Evolutionary conservation across 2,113 vertebrate genomes (phyloP), one percentile per base, ranked within the genome.

Genomic region (Brachionichthys hirsutus): DNA sequence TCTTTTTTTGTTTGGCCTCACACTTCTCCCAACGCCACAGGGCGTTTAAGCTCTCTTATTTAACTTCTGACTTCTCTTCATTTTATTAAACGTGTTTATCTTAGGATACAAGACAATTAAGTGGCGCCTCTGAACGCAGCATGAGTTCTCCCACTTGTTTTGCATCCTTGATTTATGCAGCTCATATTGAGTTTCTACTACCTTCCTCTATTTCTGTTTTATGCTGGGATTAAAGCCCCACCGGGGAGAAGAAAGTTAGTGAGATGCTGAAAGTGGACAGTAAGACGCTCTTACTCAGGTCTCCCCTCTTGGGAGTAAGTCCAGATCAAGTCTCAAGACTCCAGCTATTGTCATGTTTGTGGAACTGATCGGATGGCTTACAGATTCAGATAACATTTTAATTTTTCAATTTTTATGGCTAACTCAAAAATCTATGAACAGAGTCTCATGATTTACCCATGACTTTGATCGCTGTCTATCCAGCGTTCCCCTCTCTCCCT

Each of bases 41-140:
- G 51, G 16, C 10, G 45, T 70, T 55, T 24, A 18, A 56, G 13
- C 13, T 7, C 13, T 24, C 19, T 20, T 5, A 22, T 24, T 24
- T 24, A 22, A 22, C 13, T 19, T 24, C 15, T 49, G 19, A 38
- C 62, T 48, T 5, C 22, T 52, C 54, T 58, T n/a, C 43, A 46
- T 59, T 24, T 76, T 56, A 72, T 75, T 71, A 78, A 75, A 61
- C 34, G 6, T 46, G 51, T 78, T 67, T 48, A 78, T 82, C 71
- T 80, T 19, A 64, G 75, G 73, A 75, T 52, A 73, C 75, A 67
- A 68, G 56, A 48, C 74, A 61, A 78, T 73, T 69, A 69, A 79
- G 22, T 24, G 9, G 35, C 17, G 45, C 17, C 41, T 64, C 50
- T 71, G 42, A 69, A 77, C 78, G 62, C 73, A 76, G 80, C 63